Conservation (phyloP, 2,797 vertebrate species). For the Gallirallus australis region DNA sequence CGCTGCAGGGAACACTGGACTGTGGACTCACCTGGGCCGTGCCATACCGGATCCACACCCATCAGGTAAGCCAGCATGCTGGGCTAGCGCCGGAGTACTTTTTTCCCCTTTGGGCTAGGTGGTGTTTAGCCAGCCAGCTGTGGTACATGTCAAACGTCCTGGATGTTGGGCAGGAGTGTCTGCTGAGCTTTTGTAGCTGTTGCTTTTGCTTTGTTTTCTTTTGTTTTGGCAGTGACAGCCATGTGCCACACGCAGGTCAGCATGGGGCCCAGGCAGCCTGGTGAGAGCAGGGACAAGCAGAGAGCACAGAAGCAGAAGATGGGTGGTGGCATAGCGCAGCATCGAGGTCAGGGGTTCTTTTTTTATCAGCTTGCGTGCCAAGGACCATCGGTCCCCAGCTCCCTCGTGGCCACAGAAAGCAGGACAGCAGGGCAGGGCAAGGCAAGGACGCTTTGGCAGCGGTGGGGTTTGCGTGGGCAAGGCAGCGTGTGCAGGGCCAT, state of each 20-base stretch:
- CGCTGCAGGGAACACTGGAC: background rate
- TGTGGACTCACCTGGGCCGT: background rate
- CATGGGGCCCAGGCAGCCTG: rapidly evolving
- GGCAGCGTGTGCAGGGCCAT: rapidly evolving
- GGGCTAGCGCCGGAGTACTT: background rate
- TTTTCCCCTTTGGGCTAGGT: rapidly evolving
- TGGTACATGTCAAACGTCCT: background rate
- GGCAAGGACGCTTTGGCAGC: background rate
- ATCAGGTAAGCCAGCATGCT: background rate
- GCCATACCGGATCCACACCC: background rate
- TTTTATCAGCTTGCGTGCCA: background rate
- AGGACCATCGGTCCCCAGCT: background rate
- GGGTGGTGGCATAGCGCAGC: background rate
- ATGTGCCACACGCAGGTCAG: rapidly evolving
- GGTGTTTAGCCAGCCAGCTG: rapidly evolving
- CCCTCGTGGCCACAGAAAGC: background rate
- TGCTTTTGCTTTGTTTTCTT: too few relatives aligned
- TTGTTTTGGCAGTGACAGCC: too few relatives aligned
- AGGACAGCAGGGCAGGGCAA: rapidly evolving
- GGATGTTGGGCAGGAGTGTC: background rate
- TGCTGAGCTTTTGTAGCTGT: background rate
- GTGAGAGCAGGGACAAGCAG: background rate
- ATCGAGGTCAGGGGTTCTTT: background rate
- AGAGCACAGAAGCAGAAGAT: rapidly evolving
- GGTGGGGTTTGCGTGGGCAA: background rate